A percentile compares a stretch with the other conserved stretches of the same genome.
phyloP scores from a whole-genome alignment of 2,797 vertebrate genomes.

The Cossypha heuglini region DNA sequence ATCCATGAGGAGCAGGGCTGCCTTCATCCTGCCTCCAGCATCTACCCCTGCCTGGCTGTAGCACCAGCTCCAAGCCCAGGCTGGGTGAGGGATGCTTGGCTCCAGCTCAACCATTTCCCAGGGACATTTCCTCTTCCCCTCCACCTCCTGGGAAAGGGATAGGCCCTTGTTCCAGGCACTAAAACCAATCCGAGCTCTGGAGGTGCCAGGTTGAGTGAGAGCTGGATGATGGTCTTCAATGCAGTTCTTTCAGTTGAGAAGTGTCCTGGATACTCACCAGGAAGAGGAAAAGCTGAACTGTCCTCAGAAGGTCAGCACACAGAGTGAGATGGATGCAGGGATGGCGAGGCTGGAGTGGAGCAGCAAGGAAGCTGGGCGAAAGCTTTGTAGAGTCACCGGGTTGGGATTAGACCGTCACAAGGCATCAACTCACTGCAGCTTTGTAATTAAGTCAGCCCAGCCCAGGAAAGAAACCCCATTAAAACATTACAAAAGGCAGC shows the following conservation, averaged over 20 bases:
- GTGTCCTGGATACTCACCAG: slow-evolving; percentile 41
- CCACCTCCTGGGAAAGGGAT: not conserved
- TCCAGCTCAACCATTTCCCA: not conserved
- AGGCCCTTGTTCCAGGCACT: not conserved
- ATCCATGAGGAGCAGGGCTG: not conserved
- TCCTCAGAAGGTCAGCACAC: not conserved
- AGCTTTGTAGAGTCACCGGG: slow-evolving; percentile 81
- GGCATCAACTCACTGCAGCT: slow-evolving; percentile 81
- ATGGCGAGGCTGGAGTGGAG: not conserved
- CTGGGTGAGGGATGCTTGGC: not conserved
- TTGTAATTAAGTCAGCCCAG: slow-evolving; percentile 79
- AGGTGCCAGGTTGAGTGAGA: not conserved
- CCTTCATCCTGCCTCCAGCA: not conserved
- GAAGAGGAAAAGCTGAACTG: not conserved
- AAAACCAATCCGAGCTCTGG: not conserved
- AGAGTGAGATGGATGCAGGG: not conserved
- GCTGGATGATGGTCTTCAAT: rapidly evolving
- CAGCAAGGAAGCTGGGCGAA: slow-evolving; percentile 20
- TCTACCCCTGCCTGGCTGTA: not conserved
- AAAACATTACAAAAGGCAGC: slow-evolving; percentile 62
- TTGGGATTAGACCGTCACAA: slow-evolving; percentile 89
- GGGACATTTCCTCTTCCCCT: not conserved
- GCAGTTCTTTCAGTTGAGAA: not conserved
- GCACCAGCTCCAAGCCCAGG: not conserved
- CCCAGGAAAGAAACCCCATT: slow-evolving; percentile 69